Conservation (phyloP, 2,797 vertebrate genomes). For the Chrosomus eos region DNA sequence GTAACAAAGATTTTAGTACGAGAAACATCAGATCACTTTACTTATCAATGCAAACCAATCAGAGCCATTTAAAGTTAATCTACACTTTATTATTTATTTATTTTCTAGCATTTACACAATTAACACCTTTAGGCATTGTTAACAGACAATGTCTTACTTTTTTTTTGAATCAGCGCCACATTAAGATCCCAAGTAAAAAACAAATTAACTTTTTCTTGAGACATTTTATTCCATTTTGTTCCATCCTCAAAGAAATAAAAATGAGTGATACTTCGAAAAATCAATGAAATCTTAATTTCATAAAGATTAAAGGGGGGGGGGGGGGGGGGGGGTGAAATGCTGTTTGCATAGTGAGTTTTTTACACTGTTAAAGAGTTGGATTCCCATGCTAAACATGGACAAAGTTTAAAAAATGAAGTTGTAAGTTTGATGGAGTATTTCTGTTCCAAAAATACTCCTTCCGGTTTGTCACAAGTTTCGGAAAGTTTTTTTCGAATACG, state of each 20-base stretch:
- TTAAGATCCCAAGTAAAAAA: neutral
- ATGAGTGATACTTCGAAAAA: neutral
- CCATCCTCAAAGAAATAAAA: neutral
- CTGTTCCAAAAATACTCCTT: too few species aligned
- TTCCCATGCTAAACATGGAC: too few species aligned
- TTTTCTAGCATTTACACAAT: neutral
- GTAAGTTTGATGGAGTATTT: too few species aligned
- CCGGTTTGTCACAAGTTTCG: too few species aligned
- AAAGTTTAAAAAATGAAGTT: too few species aligned
- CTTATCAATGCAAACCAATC: constrained; percentile 19
- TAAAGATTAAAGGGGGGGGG: too few species aligned
- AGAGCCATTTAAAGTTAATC: neutral
- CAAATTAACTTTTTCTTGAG: neutral
- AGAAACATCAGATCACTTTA: constrained; percentile 31
- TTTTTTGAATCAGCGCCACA: neutral
- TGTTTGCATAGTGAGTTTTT: too few species aligned
- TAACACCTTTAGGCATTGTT: too few species aligned
- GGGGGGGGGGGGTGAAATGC: too few species aligned
- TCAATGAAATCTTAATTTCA: neutral
- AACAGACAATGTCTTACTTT: too few species aligned
- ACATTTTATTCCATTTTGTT: neutral
- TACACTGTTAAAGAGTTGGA: too few species aligned
- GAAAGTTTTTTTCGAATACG: too few species aligned
- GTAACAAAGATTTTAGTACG: constrained; percentile 42
- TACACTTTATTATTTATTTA: neutral